Percentiles rank a stretch among this genome's conserved stretches.
These are phyloP conservation scores for Paralinhomoeus sp. DNA, from an alignment of 2,888 invertebrate genomes.

Conservation along the genomic window DNA sequence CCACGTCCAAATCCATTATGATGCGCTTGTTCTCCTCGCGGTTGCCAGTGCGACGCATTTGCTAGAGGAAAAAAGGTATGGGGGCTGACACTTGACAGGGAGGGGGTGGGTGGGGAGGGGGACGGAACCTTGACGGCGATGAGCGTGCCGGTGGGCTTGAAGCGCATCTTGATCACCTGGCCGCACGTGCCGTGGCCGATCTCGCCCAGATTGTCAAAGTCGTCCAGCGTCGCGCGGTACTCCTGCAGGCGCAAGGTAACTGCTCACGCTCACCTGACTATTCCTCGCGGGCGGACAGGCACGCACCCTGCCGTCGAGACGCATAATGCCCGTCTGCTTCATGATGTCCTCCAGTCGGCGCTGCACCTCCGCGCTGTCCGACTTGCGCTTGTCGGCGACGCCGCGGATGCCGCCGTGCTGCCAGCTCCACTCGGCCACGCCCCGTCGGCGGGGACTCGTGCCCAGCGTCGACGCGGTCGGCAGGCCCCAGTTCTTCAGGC, in stretches of 20 bases:
- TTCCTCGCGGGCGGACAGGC: background rate
- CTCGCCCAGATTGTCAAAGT: constrained; percentile 26
- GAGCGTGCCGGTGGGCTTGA: constrained; percentile 9
- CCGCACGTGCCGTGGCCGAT: constrained; percentile 52
- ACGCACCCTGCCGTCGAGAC: constrained; percentile 44
- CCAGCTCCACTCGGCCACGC: no score
- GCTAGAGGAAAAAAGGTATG: constrained; percentile 15
- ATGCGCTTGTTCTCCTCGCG: constrained; percentile 90
- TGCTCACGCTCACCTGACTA: no score
- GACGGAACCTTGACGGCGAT: constrained; percentile 26
- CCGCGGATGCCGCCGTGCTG: no score
- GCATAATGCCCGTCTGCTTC: constrained; percentile 70
- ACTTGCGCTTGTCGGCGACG: constrained; percentile 4
- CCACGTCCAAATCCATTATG: constrained; percentile 93
- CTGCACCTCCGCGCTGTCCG: constrained; percentile 38
- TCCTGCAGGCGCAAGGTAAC: constrained; percentile 48
- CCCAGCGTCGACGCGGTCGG: no score
- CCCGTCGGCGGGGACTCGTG: no score
- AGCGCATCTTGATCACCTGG: constrained; percentile 78
- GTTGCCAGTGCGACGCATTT: constrained; percentile 83
- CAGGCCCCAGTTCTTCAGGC: no score
- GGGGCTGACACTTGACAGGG: no score
- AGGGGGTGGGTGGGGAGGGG: no score
- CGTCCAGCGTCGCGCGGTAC: constrained; percentile 55
- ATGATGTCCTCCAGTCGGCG: constrained; percentile 68